phyloP scores from a whole-genome alignment of 2,888 invertebrate genomes.

The Elegia similella region DNA sequence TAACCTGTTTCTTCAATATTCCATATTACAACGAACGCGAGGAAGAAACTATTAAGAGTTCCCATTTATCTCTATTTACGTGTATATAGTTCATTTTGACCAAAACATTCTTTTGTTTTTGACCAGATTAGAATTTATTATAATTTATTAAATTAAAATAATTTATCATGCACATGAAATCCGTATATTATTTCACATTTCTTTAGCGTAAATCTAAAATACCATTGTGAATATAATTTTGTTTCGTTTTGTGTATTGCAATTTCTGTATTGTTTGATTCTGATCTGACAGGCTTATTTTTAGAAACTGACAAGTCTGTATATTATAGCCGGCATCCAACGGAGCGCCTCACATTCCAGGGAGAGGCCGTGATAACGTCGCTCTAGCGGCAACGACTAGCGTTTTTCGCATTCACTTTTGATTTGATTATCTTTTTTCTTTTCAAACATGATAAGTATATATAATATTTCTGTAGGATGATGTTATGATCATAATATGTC shows the following conservation, averaged over 20 bases:
- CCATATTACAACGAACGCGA: too few relatives aligned
- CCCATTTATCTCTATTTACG: too few relatives aligned
- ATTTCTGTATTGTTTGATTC: slow-evolving; percentile 40
- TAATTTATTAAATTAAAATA: too few relatives aligned
- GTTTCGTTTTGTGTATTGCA: background rate
- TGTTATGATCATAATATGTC: too few relatives aligned
- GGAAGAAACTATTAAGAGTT: too few relatives aligned
- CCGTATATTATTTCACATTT: background rate
- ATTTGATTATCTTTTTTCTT: too few relatives aligned
- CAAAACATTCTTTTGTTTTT: background rate
- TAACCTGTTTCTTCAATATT: too few relatives aligned
- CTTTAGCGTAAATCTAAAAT: background rate
- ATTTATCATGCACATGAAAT: background rate
- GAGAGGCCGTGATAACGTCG: background rate
- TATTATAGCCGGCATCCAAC: background rate
- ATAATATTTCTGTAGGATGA: too few relatives aligned
- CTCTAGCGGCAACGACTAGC: too few relatives aligned
- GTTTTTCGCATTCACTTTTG: too few relatives aligned
- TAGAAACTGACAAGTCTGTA: background rate
- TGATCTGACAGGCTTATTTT: slow-evolving; percentile 43
- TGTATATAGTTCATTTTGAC: too few relatives aligned
- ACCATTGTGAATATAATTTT: background rate
- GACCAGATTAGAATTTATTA: background rate
- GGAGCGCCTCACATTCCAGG: background rate
- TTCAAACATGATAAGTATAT: too few relatives aligned